A percentile compares a stretch with the other conserved stretches of the same genome.
phyloP scores from a whole-genome alignment of 2,113 vertebrate genomes.

The Ophiodon elongatus region DNA sequence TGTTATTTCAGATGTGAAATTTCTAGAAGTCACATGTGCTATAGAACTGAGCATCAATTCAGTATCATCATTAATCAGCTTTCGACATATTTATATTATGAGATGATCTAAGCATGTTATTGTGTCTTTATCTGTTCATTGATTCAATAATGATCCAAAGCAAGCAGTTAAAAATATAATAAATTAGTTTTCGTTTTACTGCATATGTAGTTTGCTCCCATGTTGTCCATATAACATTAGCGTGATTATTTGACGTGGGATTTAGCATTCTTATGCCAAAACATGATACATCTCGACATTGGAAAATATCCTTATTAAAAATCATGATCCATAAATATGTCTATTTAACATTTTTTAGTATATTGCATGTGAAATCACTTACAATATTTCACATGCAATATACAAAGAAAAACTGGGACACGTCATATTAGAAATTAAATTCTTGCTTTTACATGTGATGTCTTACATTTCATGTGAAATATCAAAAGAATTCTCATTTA shows the following conservation, averaged over 20 bases:
- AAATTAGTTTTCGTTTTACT: background rate
- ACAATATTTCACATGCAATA: background rate
- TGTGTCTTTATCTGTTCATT: background rate
- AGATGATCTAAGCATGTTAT: background rate
- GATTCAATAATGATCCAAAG: background rate
- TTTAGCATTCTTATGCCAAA: background rate
- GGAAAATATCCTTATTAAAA: no score
- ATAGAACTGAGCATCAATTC: background rate
- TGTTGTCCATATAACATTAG: background rate
- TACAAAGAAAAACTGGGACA: background rate
- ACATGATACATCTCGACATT: background rate
- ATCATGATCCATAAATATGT: background rate
- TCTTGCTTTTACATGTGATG: background rate
- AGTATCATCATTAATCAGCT: background rate
- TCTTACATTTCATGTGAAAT: background rate
- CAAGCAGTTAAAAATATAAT: background rate
- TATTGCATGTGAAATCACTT: background rate
- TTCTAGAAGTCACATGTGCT: background rate
- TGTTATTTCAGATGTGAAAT: background rate
- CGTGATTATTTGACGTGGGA: background rate
- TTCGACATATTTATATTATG: background rate
- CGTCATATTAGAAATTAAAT: background rate
- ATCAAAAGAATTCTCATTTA: no score
- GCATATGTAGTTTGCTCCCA: background rate
- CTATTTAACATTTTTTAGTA: background rate